These are phyloP conservation scores for Tenodera sinensis DNA, from an alignment of 2,888 invertebrate species.

Conservation along the genomic window DNA sequence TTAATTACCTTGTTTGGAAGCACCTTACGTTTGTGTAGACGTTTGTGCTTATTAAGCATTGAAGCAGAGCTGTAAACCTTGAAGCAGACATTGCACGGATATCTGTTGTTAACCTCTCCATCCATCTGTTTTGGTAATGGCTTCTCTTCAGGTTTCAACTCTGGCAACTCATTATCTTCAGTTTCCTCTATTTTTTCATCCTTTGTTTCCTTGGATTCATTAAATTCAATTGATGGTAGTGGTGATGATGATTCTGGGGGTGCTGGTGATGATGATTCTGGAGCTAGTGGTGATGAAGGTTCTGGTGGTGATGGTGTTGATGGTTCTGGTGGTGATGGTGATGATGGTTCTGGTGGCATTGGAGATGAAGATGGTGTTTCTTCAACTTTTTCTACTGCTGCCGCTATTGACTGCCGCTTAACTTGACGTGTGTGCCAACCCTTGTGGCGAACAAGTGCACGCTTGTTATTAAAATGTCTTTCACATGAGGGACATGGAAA, in stretches of 20 bases:
- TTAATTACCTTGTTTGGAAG: not conserved
- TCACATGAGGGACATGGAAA: conserved; percentile 47
- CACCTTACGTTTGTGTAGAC: conserved; percentile 46
- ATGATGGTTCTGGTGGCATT: not conserved
- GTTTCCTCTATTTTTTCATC: not conserved
- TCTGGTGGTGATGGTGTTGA: not conserved
- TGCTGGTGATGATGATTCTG: not conserved
- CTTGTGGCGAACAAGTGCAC: conserved; percentile 45
- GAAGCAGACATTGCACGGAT: conserved; percentile 57
- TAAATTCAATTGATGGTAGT: not conserved
- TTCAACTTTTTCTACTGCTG: not conserved
- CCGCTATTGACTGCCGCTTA: not conserved
- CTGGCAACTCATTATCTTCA: not conserved
- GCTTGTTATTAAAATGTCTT: conserved; percentile 44
- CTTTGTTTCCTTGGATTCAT: not conserved
- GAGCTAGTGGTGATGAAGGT: not conserved
- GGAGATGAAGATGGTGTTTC: not conserved
- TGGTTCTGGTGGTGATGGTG: not conserved
- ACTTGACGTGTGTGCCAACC: conserved; percentile 36
- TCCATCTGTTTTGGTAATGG: conserved; percentile 40
- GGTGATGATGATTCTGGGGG: not conserved
- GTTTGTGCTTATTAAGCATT: conserved; percentile 60
- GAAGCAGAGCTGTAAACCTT: conserved; percentile 61
- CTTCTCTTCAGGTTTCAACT: not conserved
- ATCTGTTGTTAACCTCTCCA: conserved; percentile 32